Base-by-base conservation (phyloP, 2,797 vertebrate genomes). In the Sebastes itinus region DNA sequence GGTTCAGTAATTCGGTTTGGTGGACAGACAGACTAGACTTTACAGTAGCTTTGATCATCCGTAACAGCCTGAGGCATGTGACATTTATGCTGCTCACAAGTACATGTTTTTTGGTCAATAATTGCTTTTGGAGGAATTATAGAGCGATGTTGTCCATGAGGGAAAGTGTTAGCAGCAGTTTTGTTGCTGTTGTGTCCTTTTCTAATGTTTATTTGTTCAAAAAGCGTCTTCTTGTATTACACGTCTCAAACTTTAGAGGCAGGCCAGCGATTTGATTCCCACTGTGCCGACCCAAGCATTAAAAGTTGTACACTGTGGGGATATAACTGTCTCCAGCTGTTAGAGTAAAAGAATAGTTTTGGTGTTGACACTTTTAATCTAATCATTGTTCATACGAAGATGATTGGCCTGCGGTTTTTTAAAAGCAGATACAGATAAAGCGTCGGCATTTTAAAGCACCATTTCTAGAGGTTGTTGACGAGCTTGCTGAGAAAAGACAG, bases 81-180 rank as follows among this genome's bases (percentile, higher is more conserved):
- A 86, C 84, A 83, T 84, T 88, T 82, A 68, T 66, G n/a, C 79
- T 52, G 79, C 72, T 87, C 65, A 74, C 14, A 64, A 75, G 42
- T 66, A 64, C 72, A 33, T 61, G 35, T 30, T 69, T 66, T 70
- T 84, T 65, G 33, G 69, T 91, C 72, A 81, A 81, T 87, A 87
- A 63, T 55, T 76, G 69, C 69, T 49, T 62, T 28, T 65, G 52
- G 66, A 83, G 55, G 55, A 71, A 73, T 87, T 70, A 78, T 13
- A 22, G 71, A 80, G 54, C 23, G 2, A 56, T 62, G 74, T 28
- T 82, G 38, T 59, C 28, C 76, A 70, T 35, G 14, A 72, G 32
- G 56, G 32, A 49, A 74, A 20, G 30, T 55, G 35, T 35, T 77
- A 35, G 46, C 49, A 23, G 55, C 55, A 10, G 28, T 25, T 62